Evolutionary conservation across 2,113 vertebrate species (phyloP).

Genomic region (Centropus unirufus): DNA sequence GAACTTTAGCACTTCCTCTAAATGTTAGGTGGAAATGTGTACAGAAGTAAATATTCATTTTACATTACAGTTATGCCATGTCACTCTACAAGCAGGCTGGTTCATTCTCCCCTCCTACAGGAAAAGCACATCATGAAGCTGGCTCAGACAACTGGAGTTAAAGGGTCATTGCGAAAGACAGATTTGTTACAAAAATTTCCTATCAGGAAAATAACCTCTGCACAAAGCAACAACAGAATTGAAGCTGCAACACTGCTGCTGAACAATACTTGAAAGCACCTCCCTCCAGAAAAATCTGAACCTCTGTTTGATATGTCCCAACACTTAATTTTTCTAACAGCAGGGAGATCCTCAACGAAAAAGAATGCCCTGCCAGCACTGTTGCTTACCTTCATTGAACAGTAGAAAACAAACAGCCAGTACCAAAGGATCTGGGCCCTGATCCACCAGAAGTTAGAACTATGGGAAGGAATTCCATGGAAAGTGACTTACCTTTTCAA

Average conservation of each 20-base stretch:
- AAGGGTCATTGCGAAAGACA: constrained; percentile 20
- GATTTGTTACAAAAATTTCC: background rate
- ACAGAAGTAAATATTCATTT: background rate
- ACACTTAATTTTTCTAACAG: background rate
- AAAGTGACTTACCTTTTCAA: constrained; percentile 84
- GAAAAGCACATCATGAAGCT: background rate
- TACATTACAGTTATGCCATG: background rate
- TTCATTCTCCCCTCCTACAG: constrained; percentile 21
- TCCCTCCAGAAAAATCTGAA: background rate
- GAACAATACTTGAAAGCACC: background rate
- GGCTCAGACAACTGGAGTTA: background rate
- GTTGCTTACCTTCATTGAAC: background rate
- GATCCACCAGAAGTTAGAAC: background rate
- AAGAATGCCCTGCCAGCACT: background rate
- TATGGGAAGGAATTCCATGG: background rate
- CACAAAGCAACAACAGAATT: background rate
- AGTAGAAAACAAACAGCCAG: background rate
- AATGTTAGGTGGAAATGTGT: background rate
- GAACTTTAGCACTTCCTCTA: background rate
- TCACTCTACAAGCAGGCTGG: background rate
- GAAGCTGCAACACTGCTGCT: background rate
- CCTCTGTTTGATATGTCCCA: background rate
- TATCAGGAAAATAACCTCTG: background rate
- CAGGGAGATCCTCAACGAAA: background rate
- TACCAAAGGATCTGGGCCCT: background rate